Evolutionary conservation across 2,888 invertebrate genomes (phyloP).

Genomic region (Anorthoa munda): DNA sequence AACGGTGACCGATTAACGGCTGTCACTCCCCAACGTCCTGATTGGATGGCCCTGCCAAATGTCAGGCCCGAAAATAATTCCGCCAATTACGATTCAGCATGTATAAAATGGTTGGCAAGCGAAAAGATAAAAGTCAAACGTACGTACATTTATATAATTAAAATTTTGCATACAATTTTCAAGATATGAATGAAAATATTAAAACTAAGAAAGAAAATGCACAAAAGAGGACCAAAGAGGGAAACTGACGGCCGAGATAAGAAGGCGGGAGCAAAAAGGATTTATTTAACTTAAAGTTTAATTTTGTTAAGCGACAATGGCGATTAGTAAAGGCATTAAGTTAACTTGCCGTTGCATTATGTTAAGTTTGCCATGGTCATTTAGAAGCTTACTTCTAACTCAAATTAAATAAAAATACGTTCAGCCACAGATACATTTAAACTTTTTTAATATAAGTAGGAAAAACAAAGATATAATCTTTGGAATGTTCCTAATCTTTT

Average conservation of each 20-base stretch:
- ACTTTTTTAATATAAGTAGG: no score
- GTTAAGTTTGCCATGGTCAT: neutral
- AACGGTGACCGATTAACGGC: conserved; percentile 40
- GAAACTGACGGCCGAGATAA: conserved; percentile 34
- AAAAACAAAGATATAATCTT: neutral
- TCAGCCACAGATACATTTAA: no score
- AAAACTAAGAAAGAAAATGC: conserved; percentile 16
- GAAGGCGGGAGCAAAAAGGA: conserved; percentile 29
- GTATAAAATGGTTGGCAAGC: conserved; percentile 1
- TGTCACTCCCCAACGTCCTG: conserved; percentile 36
- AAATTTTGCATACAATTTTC: conserved; percentile 1
- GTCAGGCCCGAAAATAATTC: conserved; percentile 47
- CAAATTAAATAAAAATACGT: no score
- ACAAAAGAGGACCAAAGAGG: conserved; percentile 20
- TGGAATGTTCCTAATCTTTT: neutral
- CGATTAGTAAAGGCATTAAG: neutral
- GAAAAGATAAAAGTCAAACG: conserved; percentile 15
- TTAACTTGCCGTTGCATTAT: neutral
- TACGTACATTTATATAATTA: neutral
- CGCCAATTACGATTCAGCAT: conserved; percentile 39
- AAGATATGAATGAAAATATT: conserved; percentile 24
- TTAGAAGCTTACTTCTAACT: neutral
- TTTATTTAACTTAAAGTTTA: conserved; percentile 32
- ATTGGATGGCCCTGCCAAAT: conserved; percentile 40
- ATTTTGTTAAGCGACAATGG: conserved; percentile 13